Conservation (phyloP, 2,888 invertebrate genomes). For the Biston stratarius region DNA sequence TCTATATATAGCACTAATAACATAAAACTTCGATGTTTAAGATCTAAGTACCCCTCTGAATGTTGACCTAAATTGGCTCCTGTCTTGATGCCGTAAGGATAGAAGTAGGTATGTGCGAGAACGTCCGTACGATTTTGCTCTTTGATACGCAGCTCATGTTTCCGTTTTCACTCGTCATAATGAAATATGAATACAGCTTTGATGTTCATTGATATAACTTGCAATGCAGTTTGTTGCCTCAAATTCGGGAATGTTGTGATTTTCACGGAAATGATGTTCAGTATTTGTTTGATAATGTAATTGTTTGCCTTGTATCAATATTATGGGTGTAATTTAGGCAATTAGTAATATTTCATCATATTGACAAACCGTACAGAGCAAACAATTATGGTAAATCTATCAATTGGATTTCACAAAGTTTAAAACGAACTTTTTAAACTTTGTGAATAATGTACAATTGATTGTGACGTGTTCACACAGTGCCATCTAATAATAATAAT, state of each 20-base stretch:
- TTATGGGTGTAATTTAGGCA: background rate
- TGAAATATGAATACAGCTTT: conserved; percentile 45
- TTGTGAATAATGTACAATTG: too few relatives aligned
- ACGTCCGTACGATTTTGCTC: conserved; percentile 19
- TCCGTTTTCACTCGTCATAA: conserved; percentile 43
- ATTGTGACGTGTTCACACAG: too few relatives aligned
- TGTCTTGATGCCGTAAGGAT: conserved; percentile 11
- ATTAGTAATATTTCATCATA: background rate
- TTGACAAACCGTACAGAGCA: too few relatives aligned
- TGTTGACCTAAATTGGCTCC: conserved; percentile 3
- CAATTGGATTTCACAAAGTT: too few relatives aligned
- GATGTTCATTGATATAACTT: conserved; percentile 41
- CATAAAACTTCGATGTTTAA: too few relatives aligned
- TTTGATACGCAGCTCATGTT: conserved; percentile 46
- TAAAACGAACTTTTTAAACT: too few relatives aligned
- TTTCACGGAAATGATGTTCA: conserved; percentile 12
- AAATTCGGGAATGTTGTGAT: conserved; percentile 14
- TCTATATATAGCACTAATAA: too few relatives aligned
- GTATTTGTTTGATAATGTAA: conserved; percentile 11
- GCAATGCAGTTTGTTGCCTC: conserved; percentile 29
- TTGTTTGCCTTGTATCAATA: background rate
- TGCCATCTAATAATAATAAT: too few relatives aligned
- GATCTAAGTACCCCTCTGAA: conserved; percentile 1
- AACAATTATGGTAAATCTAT: too few relatives aligned
- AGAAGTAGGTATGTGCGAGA: conserved; percentile 20